phyloP scores from a whole-genome alignment of 2,888 invertebrate species.

The Diarsia dahlii region DNA sequence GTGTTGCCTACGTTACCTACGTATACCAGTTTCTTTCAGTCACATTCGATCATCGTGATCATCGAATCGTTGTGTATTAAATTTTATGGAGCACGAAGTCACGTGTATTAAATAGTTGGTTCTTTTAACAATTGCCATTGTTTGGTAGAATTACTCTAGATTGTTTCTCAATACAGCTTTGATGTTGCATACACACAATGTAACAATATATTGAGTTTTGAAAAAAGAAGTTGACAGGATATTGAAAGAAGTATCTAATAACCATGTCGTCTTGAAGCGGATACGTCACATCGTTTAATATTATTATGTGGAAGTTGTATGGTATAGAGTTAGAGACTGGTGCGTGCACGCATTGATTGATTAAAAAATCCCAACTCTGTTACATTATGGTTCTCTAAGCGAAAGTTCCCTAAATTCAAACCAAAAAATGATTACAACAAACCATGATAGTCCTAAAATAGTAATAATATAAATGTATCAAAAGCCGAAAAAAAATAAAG shows the following conservation, averaged over 20 bases:
- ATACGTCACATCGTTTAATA: background rate
- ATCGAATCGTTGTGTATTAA: constrained; percentile 58
- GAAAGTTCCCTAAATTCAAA: too few relatives aligned
- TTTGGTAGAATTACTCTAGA: constrained; percentile 67
- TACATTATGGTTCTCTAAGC: background rate
- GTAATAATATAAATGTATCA: background rate
- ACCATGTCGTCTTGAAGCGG: background rate
- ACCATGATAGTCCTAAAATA: background rate
- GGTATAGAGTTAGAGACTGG: background rate
- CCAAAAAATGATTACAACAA: background rate
- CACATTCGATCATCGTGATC: constrained; percentile 60
- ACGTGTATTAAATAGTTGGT: constrained; percentile 65
- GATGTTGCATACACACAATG: constrained; percentile 45
- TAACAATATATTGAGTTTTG: constrained; percentile 12
- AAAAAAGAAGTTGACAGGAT: background rate
- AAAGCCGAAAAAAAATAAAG: background rate
- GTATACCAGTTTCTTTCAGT: constrained; percentile 36
- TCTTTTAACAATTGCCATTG: constrained; percentile 74
- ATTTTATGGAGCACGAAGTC: constrained; percentile 62
- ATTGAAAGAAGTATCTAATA: background rate
- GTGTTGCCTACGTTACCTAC: constrained; percentile 15
- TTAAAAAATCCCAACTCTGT: background rate
- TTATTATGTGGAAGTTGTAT: background rate
- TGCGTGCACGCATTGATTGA: background rate
- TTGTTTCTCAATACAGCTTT: constrained; percentile 67